These are phyloP conservation scores for Carposina sasakii DNA, from an alignment of 1,140 invertebrate genomes.

Conservation along the genomic window DNA sequence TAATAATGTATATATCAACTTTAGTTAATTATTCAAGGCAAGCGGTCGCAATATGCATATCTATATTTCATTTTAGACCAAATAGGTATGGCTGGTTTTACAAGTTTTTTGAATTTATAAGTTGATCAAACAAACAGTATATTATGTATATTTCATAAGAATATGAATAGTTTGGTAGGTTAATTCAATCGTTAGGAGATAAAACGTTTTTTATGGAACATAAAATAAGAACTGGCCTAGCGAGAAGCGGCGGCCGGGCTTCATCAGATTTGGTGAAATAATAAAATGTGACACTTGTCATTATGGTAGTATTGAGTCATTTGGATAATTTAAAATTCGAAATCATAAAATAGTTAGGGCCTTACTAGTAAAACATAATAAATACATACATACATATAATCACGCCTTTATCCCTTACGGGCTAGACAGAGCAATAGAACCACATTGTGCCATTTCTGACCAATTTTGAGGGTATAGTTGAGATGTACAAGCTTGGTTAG, in stretches of 20 bases:
- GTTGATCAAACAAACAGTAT: slow-evolving; percentile 39
- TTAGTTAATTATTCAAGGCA: slow-evolving; percentile 60
- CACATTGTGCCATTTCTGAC: no score
- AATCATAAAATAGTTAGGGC: no score
- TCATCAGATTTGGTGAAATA: no score
- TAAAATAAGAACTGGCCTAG: slow-evolving; percentile 45
- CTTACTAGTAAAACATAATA: no score
- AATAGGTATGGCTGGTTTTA: slow-evolving; percentile 45
- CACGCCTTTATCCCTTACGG: no score
- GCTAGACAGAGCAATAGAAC: no score
- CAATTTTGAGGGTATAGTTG: no score
- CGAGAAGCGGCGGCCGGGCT: slow-evolving; percentile 26
- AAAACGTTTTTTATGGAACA: slow-evolving; percentile 60
- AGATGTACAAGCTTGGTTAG: no score
- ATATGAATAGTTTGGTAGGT: slow-evolving; percentile 50
- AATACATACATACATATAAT: no score
- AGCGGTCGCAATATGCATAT: slow-evolving; percentile 55
- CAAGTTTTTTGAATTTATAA: slow-evolving; percentile 44
- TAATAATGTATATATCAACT: slow-evolving; percentile 47
- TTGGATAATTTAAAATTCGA: no score
- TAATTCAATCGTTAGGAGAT: slow-evolving; percentile 55
- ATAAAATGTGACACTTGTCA: slow-evolving; percentile 63
- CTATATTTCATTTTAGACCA: slow-evolving; percentile 58
- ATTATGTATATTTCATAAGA: slow-evolving; percentile 54
- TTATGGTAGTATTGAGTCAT: slow-evolving; percentile 42